Evolutionary conservation across 2,797 vertebrate genomes (phyloP), one percentile per base, ranked within the genome.

Genomic region (Erithacus rubecula): DNA sequence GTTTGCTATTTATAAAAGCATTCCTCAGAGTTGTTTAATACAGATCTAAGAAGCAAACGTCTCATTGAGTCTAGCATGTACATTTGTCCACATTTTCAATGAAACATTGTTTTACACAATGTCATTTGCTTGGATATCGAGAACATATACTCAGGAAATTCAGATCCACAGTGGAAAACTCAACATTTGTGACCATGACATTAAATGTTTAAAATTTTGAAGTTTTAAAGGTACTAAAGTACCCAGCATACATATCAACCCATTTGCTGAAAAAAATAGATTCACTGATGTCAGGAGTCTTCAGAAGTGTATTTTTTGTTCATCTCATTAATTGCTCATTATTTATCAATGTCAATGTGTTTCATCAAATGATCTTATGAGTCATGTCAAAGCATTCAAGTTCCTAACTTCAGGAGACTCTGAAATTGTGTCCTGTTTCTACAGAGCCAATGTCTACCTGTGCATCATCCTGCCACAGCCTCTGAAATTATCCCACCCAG

Each of bases 221-320:
- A 62, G 5, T 58, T 79, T 83, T 49, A 71, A 55, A 72, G 18
- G 4, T 60, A 27, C 12, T 55, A 22, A 8, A 44, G 49, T 37
- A 69, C 5, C 8, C 4, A 68, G 16, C 4, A 18, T 15, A 56
- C 1, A 1, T 41, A 68, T 36, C 18, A 71, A 47, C 1, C 3
- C 4, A 29, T 52, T 64, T 36, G 11, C 6, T 60, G 15, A 12
- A 26, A 43, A 65, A 51, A 63, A 32, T 2, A 44, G 4, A 41
- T 24, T 68, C 5, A 32, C 6, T 52, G 46, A 47, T 14, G 5
- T 64, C 49, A 60, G 32, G 5, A 14, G 5, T 34, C 19, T 69
- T 10, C 26, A 90, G 20, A 56, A 81, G 6, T 10, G 4, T 5
- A 3, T 37, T 49, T 59, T 55, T 75, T 62, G 8, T 36, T 79